Base-by-base conservation (phyloP, 1,140 invertebrate species). In the Spodoptera litura region DNA sequence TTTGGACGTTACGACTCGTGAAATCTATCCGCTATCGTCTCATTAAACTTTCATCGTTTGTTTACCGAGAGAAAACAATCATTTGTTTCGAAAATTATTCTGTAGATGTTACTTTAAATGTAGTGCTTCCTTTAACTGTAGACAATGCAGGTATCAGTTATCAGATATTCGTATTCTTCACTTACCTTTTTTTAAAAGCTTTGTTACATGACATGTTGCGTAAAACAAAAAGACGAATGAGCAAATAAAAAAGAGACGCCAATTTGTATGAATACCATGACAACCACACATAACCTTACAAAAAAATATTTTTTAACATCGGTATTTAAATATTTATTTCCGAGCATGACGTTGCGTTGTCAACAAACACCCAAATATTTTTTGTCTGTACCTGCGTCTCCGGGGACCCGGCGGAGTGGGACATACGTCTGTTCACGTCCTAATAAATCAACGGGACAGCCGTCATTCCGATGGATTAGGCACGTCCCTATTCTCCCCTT, bases 361-460 rank as follows among this genome's bases (percentile, higher is more conserved):
- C 89, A 91, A 90, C 91, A 90, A 88, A 88, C 89, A 90, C 88
- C 89, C 89, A 85, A 79, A 74, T 79, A 85, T 86, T 89, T 88
- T 89, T 85, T 85, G 84, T 78, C 25, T 61, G 75, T 88, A 87
- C 88, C 88, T 88, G 86, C 79, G 71, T 78, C 87, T 74, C 59
- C 25, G 38, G 75, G 64, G 76, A 38, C 53, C 27, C 66, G 35
- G 44, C 53, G 52, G 64, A 61, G 62, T 51, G 78, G 76, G 66
- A 75, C 71, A 79, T 83, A 87, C 83, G 86, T 88, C 84, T 87
- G 78, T 86, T 83, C 83, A 59, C 83, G 68, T 87, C 82, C 85
- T 85, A 90, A 91, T 92, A 91, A 90, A 90, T 88, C 88, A 92
- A 83, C 78, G 72, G 55, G 81, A 81, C 82, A 81, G 75, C 59